Evolutionary conservation across 2,888 invertebrate species (phyloP).

Genomic region (Synergus japonicus): DNA sequence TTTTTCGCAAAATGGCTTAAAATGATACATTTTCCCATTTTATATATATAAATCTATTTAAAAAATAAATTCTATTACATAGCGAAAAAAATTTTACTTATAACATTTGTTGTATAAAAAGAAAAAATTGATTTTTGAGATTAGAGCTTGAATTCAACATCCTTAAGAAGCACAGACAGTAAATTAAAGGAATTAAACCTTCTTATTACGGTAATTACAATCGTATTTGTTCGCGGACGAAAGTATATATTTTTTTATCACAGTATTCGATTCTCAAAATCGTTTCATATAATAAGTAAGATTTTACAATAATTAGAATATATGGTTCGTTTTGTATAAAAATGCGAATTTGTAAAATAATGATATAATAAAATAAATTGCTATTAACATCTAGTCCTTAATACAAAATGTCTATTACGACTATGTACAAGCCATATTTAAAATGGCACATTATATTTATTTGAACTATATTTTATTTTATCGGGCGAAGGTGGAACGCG

Average conservation of each 20-base stretch:
- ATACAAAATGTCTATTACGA: slow-evolving; percentile 52
- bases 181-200: neutral
- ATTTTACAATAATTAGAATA: slow-evolving; percentile 26
- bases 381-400: slow-evolving; percentile 51
- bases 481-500: slow-evolving; percentile 44
- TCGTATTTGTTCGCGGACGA: slow-evolving; percentile 58
- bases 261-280: slow-evolving; percentile 60
- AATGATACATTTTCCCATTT: too few relatives aligned
- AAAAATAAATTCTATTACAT: too few relatives aligned
- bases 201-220: neutral
- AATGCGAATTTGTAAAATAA: slow-evolving; percentile 27
- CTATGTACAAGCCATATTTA: slow-evolving; percentile 76
- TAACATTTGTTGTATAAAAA: too few relatives aligned
- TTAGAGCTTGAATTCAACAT: too few relatives aligned
- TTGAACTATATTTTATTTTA: slow-evolving; percentile 71
- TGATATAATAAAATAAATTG: slow-evolving; percentile 40
- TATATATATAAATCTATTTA: too few relatives aligned
- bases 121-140: too few relatives aligned
- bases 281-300: slow-evolving; percentile 50
- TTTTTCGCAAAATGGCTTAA: too few relatives aligned
- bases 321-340: slow-evolving; percentile 21
- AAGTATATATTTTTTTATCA: slow-evolving; percentile 72
- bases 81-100: too few relatives aligned
- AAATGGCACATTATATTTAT: slow-evolving; percentile 76
- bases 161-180: neutral